Conservation (phyloP, 2,888 invertebrate genomes). For the Blastobasis adustella region DNA sequence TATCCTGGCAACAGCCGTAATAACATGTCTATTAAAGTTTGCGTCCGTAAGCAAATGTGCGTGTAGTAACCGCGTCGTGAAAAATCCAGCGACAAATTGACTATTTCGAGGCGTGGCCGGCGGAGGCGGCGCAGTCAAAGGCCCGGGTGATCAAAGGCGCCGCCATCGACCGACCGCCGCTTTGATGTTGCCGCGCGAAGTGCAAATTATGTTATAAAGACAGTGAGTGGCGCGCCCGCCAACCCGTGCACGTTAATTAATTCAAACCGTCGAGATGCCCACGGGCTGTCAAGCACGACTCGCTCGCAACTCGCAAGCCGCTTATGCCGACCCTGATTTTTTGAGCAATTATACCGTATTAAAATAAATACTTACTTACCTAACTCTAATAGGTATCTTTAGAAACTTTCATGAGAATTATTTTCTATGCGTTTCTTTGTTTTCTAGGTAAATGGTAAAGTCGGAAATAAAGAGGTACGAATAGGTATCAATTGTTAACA, state of each 20-base stretch:
- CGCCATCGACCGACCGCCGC: constrained; percentile 61
- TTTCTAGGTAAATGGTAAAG: no score
- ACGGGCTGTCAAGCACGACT: constrained; percentile 13
- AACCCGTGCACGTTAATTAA: constrained; percentile 64
- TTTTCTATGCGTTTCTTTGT: no score
- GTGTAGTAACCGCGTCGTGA: constrained; percentile 21
- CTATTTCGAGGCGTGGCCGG: constrained; percentile 67
- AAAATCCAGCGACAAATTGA: constrained; percentile 68
- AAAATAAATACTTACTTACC: not conserved
- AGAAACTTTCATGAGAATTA: no score
- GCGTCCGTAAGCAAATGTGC: constrained; percentile 8
- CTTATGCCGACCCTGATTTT: no score
- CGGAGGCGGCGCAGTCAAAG: constrained; percentile 68
- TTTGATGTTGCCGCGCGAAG: constrained; percentile 73
- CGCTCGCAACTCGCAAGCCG: not conserved
- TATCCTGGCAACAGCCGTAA: constrained; percentile 1
- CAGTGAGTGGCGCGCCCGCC: constrained; percentile 64
- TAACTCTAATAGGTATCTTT: not conserved
- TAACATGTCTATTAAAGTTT: constrained; percentile 9
- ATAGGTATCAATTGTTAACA: no score
- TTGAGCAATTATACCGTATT: not conserved
- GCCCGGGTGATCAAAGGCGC: constrained; percentile 70
- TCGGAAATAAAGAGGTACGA: no score
- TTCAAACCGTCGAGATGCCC: constrained; percentile 46
- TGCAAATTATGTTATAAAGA: constrained; percentile 76